Conservation (phyloP, 2,888 invertebrate species). For the Nomada ruficornis region DNA sequence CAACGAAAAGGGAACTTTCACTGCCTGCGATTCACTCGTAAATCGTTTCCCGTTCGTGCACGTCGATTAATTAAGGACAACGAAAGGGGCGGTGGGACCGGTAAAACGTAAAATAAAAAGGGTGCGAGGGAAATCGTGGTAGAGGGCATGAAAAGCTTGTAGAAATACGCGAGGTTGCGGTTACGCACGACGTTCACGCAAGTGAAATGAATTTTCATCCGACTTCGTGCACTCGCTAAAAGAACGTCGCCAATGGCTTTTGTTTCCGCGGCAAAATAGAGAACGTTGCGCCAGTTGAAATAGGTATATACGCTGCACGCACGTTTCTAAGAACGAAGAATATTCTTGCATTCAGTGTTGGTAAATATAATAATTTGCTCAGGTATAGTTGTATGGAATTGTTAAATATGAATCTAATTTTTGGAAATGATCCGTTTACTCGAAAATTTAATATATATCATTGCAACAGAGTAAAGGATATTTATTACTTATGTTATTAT, state of each 20-base stretch:
- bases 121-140: slow-evolving; percentile 19
- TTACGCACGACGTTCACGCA: slow-evolving; percentile 39
- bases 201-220: slow-evolving; percentile 49
- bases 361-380: too few species aligned
- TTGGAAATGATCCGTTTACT: too few species aligned
- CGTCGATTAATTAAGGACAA: slow-evolving; percentile 52
- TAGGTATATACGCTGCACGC: background rate
- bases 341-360: too few species aligned
- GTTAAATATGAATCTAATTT: too few species aligned
- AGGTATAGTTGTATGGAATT: too few species aligned
- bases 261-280: slow-evolving; percentile 11
- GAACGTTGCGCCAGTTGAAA: background rate
- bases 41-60: slow-evolving; percentile 40
- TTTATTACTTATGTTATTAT: too few species aligned
- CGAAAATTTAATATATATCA: too few species aligned
- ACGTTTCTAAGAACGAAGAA: background rate
- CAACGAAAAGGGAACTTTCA: slow-evolving; percentile 45
- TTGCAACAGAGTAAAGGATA: too few species aligned
- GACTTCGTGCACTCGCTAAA: slow-evolving; percentile 22
- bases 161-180: slow-evolving; percentile 35
- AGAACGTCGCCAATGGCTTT: slow-evolving; percentile 9
- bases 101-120: slow-evolving; percentile 10
- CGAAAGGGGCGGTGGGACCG: slow-evolving; percentile 26
- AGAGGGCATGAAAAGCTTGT: slow-evolving; percentile 26
- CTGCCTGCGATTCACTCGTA: slow-evolving; percentile 42